phyloP scores from a whole-genome alignment of 2,888 invertebrate genomes.

The Zaprionus obscuricornis region DNA sequence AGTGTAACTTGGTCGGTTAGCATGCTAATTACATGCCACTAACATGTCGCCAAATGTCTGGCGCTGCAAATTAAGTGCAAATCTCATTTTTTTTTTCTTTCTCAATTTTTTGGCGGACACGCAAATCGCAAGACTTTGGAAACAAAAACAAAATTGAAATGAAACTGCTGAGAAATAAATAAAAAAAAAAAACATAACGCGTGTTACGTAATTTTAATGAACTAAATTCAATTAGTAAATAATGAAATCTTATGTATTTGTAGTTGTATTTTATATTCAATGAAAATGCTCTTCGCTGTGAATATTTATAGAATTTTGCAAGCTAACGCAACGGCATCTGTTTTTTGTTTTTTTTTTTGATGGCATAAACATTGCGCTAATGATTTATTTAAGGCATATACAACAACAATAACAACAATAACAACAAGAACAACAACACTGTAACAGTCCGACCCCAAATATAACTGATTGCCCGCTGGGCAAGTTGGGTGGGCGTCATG shows the following conservation, averaged over 20 bases:
- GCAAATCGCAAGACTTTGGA: conserved; percentile 37
- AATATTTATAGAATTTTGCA: conserved; percentile 9
- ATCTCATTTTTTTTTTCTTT: conserved; percentile 26
- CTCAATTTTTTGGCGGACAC: conserved; percentile 24
- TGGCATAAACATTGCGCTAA: conserved; percentile 53
- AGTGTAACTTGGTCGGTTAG: conserved; percentile 38
- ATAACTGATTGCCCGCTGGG: conserved; percentile 67
- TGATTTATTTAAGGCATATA: conserved; percentile 70
- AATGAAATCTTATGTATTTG: not conserved
- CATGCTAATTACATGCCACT: conserved; percentile 69
- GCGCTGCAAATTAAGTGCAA: conserved; percentile 38
- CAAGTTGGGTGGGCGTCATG: conserved; percentile 66
- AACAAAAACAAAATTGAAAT: too few relatives aligned
- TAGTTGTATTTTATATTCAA: conserved; percentile 20
- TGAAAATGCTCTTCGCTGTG: conserved; percentile 14
- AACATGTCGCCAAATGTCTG: conserved; percentile 58
- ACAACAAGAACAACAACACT: conserved; percentile 26
- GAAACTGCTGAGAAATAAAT: too few relatives aligned
- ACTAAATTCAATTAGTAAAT: conserved; percentile 7
- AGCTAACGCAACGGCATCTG: conserved; percentile 23
- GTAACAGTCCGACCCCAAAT: conserved; percentile 39
- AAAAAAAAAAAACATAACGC: not conserved
- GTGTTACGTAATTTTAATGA: conserved; percentile 1
- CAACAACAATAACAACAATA: conserved; percentile 26
- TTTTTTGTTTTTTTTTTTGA: conserved; percentile 11